Evolutionary conservation across 2,888 invertebrate genomes (phyloP), one percentile per base, ranked within the genome.

Genomic region (Trissoscelio sp.): DNA sequence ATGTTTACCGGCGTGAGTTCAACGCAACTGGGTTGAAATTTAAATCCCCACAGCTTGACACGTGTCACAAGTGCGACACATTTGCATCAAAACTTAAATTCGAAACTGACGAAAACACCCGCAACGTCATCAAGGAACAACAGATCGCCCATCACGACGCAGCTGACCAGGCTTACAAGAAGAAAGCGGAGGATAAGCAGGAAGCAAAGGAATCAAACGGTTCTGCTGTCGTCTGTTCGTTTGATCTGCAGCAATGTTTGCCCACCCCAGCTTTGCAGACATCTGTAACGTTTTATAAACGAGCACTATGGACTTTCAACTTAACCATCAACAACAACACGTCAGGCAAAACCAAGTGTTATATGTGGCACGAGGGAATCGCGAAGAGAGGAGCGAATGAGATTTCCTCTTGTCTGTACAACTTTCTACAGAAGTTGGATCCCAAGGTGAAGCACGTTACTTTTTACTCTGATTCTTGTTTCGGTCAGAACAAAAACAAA

Each of bases 361-460:
- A 79, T 46, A 88, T 87, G 87, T 89, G 88, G 85, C 83, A 87
- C 67, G 86, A 88, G 78, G 82, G 77, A 11, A 73, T 83, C n/a
- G 83, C 83, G 42, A 82, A 73, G 28, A 72, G 86, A 75, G 86
- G 86, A 11, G 84, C 83, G 22, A 86, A 87, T 51, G 80, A 88
- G 73, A 86, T 88, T 37, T 84, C 82, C n/a, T 85, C 83, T 28
- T 85, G 84, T 79, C 37, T 84, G 22, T 82, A 80, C 39, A 20
- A 83, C 31, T 79, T 79, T 66, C n/a, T 85, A 28, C 51, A 79
- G 22, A 18, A 28, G 39, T 24, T 83, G 12, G 39, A 62, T 46
- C 57, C 57, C 34, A 46, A 62, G 9, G 67, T 80, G 6, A 53
- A 51, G 9, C 31, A 77, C 34, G 72, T 85, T 22, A 70, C 66